Percentiles rank a stretch among this genome's conserved stretches.
Conservation (phyloP, 1,140 invertebrate genomes). For the Apis cerana region DNA sequence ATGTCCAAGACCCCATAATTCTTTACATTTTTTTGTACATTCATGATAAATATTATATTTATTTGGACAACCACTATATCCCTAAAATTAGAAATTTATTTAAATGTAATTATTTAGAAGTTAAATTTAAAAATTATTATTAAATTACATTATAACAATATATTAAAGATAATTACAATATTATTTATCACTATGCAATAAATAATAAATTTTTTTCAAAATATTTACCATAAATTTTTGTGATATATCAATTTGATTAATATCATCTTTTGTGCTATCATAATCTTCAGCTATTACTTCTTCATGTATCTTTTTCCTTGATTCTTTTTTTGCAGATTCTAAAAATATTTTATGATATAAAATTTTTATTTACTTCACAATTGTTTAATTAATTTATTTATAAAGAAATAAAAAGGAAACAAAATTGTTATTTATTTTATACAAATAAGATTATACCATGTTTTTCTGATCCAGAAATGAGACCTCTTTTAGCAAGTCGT, state of each 20-base stretch:
- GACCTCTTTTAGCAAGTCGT: slow-evolving; percentile 91
- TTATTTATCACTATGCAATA: slow-evolving; percentile 70
- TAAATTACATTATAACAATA: neutral
- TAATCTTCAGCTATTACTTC: slow-evolving; percentile 95
- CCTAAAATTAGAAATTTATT: slow-evolving; percentile 73
- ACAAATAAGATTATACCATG: slow-evolving; percentile 68
- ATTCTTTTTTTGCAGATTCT: slow-evolving; percentile 73
- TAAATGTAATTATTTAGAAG: neutral
- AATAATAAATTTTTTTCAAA: slow-evolving; percentile 71
- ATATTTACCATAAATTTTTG: slow-evolving; percentile 78
- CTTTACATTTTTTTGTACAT: slow-evolving; percentile 93
- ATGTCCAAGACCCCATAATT: slow-evolving; percentile 91
- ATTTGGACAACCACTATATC: slow-evolving; percentile 94
- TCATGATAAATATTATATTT: slow-evolving; percentile 98
- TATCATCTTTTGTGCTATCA: slow-evolving; percentile 82
- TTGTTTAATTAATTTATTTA: no score
- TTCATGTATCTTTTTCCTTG: slow-evolving; percentile 84
- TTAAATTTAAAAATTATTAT: no score
- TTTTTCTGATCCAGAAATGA: slow-evolving; percentile 83
- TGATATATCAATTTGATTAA: slow-evolving; percentile 76
- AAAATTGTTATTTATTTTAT: slow-evolving; percentile 29
- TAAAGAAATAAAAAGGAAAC: neutral
- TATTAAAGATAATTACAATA: slow-evolving; percentile 67
- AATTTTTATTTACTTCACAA: no score
- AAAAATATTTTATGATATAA: slow-evolving; percentile 53